Percentiles rank a stretch among this genome's conserved stretches.
Evolutionary conservation across 2,888 invertebrate species (phyloP).

Genomic region (Psylliodes chrysocephalus): DNA sequence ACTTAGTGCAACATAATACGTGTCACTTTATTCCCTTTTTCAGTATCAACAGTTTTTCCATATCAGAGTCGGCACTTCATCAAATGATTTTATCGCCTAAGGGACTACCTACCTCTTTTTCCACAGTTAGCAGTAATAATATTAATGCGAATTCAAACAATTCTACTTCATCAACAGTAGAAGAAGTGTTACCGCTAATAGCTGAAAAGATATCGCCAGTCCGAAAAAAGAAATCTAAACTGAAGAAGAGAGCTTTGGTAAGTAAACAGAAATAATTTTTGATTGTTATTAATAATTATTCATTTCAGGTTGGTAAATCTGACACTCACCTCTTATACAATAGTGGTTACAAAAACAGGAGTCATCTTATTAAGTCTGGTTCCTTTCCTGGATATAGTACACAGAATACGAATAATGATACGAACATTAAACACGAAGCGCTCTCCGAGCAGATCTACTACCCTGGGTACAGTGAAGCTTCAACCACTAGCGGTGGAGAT

Average conservation of each 20-base stretch:
- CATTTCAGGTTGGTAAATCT: slow-evolving; percentile 52
- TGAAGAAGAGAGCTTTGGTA: slow-evolving; percentile 53
- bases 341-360: slow-evolving; percentile 43
- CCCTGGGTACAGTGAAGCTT: slow-evolving; percentile 67
- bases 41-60: slow-evolving; percentile 71
- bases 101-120: slow-evolving; percentile 48
- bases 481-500: slow-evolving; percentile 74
- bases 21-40: no score
- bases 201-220: slow-evolving; percentile 61
- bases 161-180: slow-evolving; percentile 68
- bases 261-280: slow-evolving; percentile 17
- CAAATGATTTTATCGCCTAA: slow-evolving; percentile 68
- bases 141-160: slow-evolving; percentile 59
- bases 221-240: slow-evolving; percentile 59
- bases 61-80: slow-evolving; percentile 89
- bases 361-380: slow-evolving; percentile 74
- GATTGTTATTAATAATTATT: slow-evolving; percentile 14
- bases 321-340: slow-evolving; percentile 50
- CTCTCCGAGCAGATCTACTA: slow-evolving; percentile 62
- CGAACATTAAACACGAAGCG: slow-evolving; percentile 72
- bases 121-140: slow-evolving; percentile 53
- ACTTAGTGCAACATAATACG: no score
- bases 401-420: slow-evolving; percentile 64
- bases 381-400: slow-evolving; percentile 74
- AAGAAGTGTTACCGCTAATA: slow-evolving; percentile 65